Evolutionary conservation across 2,797 vertebrate species (phyloP).

Genomic region (Sebastes oblongus): DNA sequence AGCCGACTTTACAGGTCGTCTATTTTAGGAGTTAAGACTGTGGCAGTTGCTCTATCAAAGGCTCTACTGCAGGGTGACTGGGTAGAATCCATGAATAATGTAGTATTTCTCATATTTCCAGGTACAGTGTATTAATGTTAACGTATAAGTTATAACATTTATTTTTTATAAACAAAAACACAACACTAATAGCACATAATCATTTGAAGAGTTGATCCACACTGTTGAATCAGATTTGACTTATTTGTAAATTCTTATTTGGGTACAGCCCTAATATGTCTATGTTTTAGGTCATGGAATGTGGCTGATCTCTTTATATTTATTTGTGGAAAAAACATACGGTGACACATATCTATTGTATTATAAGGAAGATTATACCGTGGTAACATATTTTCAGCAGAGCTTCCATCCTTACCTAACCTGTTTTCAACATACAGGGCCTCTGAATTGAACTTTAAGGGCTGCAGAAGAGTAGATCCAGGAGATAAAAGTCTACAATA

Average conservation of each 20-base stretch:
- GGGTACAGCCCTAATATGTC: neutral
- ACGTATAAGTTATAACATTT: neutral
- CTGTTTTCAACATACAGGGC: neutral
- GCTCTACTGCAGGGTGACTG: neutral
- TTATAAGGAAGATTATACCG: too few species aligned
- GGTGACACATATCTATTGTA: neutral
- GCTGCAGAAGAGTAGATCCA: neutral
- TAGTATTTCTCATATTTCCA: slow-evolving; percentile 26
- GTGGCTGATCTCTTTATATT: neutral
- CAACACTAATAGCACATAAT: too few species aligned
- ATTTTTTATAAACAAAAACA: neutral
- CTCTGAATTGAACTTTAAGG: neutral
- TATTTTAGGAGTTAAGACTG: neutral
- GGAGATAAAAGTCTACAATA: neutral
- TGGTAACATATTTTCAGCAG: neutral
- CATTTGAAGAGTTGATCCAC: neutral
- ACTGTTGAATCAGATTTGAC: neutral
- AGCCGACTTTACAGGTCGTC: neutral
- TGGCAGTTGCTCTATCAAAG: neutral
- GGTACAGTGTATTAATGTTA: neutral
- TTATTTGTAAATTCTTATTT: neutral
- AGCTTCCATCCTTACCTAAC: neutral
- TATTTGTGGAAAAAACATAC: neutral
- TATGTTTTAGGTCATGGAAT: neutral
- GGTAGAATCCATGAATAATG: slow-evolving; percentile 16